These are phyloP conservation scores for Lasiommata megera DNA, from an alignment of 2,888 invertebrate genomes.

Conservation along the genomic window DNA sequence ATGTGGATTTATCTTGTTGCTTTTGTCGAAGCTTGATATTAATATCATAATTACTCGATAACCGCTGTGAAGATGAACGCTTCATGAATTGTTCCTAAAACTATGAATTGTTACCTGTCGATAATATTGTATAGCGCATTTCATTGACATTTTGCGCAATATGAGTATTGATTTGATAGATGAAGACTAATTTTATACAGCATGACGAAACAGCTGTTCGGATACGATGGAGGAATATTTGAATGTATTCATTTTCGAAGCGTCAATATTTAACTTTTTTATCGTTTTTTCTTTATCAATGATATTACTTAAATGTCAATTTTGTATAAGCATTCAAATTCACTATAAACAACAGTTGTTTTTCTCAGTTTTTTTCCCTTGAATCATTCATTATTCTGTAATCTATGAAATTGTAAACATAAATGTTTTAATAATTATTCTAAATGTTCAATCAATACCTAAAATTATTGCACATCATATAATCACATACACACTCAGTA, in stretches of 20 bases:
- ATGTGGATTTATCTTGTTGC: constrained; percentile 13
- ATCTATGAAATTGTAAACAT: not conserved
- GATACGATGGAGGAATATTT: constrained; percentile 38
- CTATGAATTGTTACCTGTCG: constrained; percentile 42
- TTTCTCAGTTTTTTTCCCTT: not conserved
- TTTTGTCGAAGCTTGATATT: constrained; percentile 11
- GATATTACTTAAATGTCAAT: constrained; percentile 4
- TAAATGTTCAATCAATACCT: not conserved
- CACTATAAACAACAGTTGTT: constrained; percentile 22
- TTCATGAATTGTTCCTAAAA: constrained; percentile 52
- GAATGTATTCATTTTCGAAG: constrained; percentile 37
- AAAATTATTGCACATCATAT: not conserved
- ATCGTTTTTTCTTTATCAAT: not conserved
- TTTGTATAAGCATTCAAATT: constrained; percentile 4
- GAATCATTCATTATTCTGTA: not conserved
- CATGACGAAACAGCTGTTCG: constrained; percentile 77
- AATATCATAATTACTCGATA: constrained; percentile 38
- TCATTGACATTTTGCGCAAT: constrained; percentile 78
- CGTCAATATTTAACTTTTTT: constrained; percentile 18
- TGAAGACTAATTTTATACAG: constrained; percentile 65
- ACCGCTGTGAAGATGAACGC: constrained; percentile 65
- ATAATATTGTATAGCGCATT: constrained; percentile 49
- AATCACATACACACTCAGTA: no score
- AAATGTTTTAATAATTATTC: not conserved
- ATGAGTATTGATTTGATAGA: constrained; percentile 74